Percentiles rank a stretch among this genome's conserved stretches.
phyloP scores from a whole-genome alignment of 2,888 invertebrate genomes.

The Glyphotaelius pellucidus region DNA sequence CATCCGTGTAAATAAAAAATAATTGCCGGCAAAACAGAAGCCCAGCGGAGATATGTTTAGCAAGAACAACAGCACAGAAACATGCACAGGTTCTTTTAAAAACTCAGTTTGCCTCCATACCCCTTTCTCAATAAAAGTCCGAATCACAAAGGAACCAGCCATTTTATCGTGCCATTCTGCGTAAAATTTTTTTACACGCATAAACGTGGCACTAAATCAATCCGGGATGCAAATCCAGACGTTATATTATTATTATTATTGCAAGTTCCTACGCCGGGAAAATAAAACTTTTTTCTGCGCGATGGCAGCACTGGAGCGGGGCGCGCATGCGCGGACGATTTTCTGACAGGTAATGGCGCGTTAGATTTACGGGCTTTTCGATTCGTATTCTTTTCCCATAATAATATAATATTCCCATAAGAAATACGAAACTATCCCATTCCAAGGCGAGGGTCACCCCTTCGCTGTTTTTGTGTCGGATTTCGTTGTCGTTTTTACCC shows the following conservation, averaged over 20 bases:
- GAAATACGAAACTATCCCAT: slow-evolving; percentile 32
- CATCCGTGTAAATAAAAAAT: background rate
- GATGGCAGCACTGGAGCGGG: slow-evolving; percentile 49
- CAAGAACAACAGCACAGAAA: background rate
- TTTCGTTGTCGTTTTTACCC: background rate
- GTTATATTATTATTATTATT: slow-evolving; percentile 13
- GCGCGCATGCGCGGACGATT: slow-evolving; percentile 44
- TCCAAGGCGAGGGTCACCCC: slow-evolving; percentile 15
- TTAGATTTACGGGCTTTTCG: slow-evolving; percentile 53
- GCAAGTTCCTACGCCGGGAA: background rate
- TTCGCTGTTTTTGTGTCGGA: background rate
- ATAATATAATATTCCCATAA: slow-evolving; percentile 16
- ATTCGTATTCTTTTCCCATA: slow-evolving; percentile 37
- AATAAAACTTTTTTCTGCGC: slow-evolving; percentile 22
- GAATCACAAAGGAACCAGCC: slow-evolving; percentile 14
- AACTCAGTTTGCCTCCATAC: background rate
- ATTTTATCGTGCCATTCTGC: slow-evolving; percentile 19
- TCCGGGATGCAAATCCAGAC: slow-evolving; percentile 22
- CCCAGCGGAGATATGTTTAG: background rate
- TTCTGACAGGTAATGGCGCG: slow-evolving; percentile 57
- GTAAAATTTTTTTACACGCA: slow-evolving; percentile 33
- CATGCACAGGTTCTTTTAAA: background rate
- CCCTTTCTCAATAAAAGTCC: background rate
- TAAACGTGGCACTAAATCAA: slow-evolving; percentile 40
- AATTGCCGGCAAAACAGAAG: background rate